These are phyloP conservation scores for Tragelaphus eurycerus DNA, from an alignment of 2,797 vertebrate genomes.

Conservation along the genomic window DNA sequence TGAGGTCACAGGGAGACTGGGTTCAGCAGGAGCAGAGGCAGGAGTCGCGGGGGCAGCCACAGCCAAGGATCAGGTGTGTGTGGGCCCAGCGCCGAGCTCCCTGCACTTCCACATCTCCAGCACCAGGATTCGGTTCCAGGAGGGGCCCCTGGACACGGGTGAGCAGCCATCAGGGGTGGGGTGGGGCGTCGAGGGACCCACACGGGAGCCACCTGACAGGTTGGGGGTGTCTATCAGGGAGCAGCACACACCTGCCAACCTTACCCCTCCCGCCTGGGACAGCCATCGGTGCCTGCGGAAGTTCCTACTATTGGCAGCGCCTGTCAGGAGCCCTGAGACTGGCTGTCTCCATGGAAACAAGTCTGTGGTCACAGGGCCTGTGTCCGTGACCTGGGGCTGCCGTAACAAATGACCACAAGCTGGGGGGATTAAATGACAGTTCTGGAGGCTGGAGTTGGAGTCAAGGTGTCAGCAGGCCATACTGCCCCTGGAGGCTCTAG, in stretches of 20 bases:
- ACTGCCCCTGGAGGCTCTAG: not conserved
- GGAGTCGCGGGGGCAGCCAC: accelerated
- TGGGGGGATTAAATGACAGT: accelerated
- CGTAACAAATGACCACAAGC: not conserved
- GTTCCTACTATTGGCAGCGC: not conserved
- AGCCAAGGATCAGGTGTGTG: accelerated
- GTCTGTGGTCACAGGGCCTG: not conserved
- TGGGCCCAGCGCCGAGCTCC: accelerated
- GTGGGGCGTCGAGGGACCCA: not conserved
- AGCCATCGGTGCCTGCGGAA: accelerated
- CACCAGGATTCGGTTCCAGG: not conserved
- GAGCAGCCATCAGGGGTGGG: not conserved
- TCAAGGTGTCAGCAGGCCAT: accelerated
- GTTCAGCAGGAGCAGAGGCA: not conserved
- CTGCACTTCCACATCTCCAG: accelerated
- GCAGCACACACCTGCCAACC: not conserved
- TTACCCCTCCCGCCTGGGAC: not conserved
- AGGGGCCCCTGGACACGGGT: not conserved
- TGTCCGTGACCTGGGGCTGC: not conserved
- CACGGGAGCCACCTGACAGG: not conserved
- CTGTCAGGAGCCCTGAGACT: not conserved
- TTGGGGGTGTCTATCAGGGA: accelerated
- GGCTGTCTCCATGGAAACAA: not conserved
- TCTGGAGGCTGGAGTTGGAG: not conserved
- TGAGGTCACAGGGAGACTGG: accelerated